Percentiles rank a stretch among this genome's conserved stretches.
phyloP scores from a whole-genome alignment of 2,888 invertebrate species.

The Thecocarcelia acutangulata region DNA sequence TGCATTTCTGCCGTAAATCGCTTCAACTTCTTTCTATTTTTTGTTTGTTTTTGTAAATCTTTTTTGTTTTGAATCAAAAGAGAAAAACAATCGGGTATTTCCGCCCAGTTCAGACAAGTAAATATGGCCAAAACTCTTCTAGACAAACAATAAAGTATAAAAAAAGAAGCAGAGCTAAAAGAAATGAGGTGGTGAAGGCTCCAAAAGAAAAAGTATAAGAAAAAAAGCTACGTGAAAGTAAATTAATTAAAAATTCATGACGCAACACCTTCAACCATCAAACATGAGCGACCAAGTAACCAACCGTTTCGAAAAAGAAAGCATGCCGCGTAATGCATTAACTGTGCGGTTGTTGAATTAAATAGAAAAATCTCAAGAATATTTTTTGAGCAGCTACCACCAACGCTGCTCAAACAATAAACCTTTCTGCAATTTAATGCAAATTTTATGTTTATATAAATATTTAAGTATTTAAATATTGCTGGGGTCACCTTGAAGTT shows the following conservation, averaged over 20 bases:
- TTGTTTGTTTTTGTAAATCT: constrained; percentile 66
- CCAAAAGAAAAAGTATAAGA: constrained; percentile 29
- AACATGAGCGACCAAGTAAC: neutral
- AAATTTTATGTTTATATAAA: constrained; percentile 36
- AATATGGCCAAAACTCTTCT: constrained; percentile 9
- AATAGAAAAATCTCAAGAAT: constrained; percentile 38
- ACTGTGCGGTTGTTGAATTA: constrained; percentile 22
- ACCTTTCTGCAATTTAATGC: constrained; percentile 38
- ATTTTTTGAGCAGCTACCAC: constrained; percentile 24
- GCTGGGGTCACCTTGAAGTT: constrained; percentile 65
- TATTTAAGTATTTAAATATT: constrained; percentile 39
- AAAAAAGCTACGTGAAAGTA: constrained; percentile 65
- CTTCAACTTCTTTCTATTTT: neutral
- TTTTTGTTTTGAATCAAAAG: constrained; percentile 30
- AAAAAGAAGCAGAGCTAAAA: constrained; percentile 8
- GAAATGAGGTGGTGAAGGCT: constrained; percentile 40
- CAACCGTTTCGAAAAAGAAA: constrained; percentile 7
- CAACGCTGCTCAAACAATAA: neutral
- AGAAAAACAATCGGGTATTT: constrained; percentile 12
- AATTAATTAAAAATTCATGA: constrained; percentile 75
- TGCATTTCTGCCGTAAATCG: constrained; percentile 74
- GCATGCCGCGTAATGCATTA: constrained; percentile 58
- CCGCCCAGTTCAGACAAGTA: constrained; percentile 22
- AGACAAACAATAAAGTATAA: constrained; percentile 13
- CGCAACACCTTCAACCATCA: constrained; percentile 58